Base-by-base conservation (phyloP, 1,140 invertebrate genomes). In the Microplitis demolitor region DNA sequence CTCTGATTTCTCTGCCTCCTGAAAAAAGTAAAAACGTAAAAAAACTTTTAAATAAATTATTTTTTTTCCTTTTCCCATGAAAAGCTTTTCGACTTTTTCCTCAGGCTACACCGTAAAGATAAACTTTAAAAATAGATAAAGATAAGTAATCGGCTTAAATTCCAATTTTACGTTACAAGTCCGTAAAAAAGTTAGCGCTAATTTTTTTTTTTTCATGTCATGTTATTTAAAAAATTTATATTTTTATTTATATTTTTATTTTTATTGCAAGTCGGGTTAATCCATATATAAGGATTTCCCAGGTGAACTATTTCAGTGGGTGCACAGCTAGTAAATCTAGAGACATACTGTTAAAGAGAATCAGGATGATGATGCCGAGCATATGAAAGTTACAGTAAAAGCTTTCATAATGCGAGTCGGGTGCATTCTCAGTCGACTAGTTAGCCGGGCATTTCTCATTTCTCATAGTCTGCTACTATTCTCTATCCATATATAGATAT, bases 361-460 rank as follows among this genome's bases (percentile, higher is more conserved):
- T 24, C 56, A 31, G 11, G 37, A 53, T 51, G 39, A 39, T 63
- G 34, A 14, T 53, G 63, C 11, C n/a, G 34, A 11, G 34, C 31
- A 39, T 14, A 31, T 6, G 16, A 24, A 6, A n/a, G 33, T 50
- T 8, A 14, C 14, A 35, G 62, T 64, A 64, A 64, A 35, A 64
- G 62, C 62, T 50, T 64, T 24, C 14, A 64, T 50, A 64, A 64
- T 64, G 62, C 62, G 62, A 64, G 39, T 50, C 34, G 35, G 35
- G 39, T 50, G 35, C 34, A 45, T 31, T n/a, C 62, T 45, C 16
- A 37, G 31, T 64, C 62, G 37, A 64, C 62, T 64, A 64, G 62
- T 64, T 64, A 64, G 62, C 16, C 33, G 37, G 24, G 62, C 45
- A 50, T 64, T 64, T 50, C 62, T 37, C 62, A 64, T 64, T 64